A percentile compares a stretch with the other conserved stretches of the same genome.
phyloP scores from a whole-genome alignment of 2,888 invertebrate species.

The Stenurella melanura region DNA sequence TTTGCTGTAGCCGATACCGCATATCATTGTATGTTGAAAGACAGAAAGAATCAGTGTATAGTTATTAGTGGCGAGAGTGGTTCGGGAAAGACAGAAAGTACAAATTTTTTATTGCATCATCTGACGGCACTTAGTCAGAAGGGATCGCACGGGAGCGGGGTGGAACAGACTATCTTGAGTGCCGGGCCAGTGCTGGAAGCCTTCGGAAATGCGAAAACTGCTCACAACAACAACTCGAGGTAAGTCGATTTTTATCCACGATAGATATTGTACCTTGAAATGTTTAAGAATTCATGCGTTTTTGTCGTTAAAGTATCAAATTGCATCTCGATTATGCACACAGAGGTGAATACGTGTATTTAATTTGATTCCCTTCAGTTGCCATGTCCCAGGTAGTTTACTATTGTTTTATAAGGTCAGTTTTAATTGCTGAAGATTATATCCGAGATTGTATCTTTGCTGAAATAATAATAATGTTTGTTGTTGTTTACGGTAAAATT shows the following conservation, averaged over 20 bases:
- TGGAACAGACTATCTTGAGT: conserved; percentile 96
- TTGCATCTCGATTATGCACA: background rate
- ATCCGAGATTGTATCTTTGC: conserved; percentile 28
- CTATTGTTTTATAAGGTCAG: conserved; percentile 27
- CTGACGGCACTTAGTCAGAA: conserved; percentile 96
- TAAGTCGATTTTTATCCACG: conserved; percentile 37
- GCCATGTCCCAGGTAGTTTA: background rate
- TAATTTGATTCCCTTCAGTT: background rate
- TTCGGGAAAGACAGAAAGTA: conserved; percentile 97
- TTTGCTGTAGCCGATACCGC: conserved; percentile 97
- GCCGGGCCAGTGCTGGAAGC: conserved; percentile 98
- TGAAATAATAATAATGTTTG: background rate
- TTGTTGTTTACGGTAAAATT: background rate
- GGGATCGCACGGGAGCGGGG: conserved; percentile 95
- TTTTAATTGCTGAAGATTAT: conserved; percentile 32
- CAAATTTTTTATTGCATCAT: conserved; percentile 95
- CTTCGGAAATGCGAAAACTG: conserved; percentile 98
- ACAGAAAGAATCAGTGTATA: conserved; percentile 93
- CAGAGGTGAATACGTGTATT: background rate
- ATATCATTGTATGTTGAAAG: conserved; percentile 95
- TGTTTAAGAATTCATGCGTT: background rate
- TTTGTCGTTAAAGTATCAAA: background rate
- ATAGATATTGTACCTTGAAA: background rate
- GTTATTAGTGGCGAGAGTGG: conserved; percentile 97
- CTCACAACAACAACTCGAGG: conserved; percentile 95